Evolutionary conservation across 2,888 invertebrate species (phyloP).

Genomic region (Trachelus troglodyta): DNA sequence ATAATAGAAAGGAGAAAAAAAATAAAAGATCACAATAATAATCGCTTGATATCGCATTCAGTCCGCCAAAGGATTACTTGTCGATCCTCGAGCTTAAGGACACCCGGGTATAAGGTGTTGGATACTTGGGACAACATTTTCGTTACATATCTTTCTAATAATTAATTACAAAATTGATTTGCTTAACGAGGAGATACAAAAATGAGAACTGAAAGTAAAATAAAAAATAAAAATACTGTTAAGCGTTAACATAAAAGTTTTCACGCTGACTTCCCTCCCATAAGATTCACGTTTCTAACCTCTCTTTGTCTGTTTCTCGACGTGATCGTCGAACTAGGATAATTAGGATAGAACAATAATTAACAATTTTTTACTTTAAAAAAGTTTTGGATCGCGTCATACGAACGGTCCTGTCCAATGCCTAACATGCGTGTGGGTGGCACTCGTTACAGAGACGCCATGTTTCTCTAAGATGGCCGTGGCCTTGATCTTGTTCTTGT

Average conservation of each 20-base stretch:
- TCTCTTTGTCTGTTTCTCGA: neutral
- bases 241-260: neutral
- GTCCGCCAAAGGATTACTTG: neutral
- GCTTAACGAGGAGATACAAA: neutral
- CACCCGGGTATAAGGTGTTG: neutral
- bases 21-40: neutral
- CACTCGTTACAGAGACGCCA: constrained; percentile 55
- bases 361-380: constrained; percentile 13
- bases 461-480: constrained; percentile 69
- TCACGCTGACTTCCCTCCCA: neutral
- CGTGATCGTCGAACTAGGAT: neutral
- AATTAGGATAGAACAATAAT: neutral
- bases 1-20: neutral
- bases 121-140: neutral
- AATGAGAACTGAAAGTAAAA: neutral
- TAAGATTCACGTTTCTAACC: neutral
- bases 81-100: neutral
- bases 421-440: constrained; percentile 55
- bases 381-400: constrained; percentile 44
- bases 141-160: neutral
- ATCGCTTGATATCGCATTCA: neutral
- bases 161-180: neutral
- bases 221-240: constrained; percentile 4
- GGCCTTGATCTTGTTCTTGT: constrained; percentile 76
- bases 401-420: constrained; percentile 69